phyloP scores from a whole-genome alignment of 2,113 vertebrate species.

The Gasterosteus aculeatus region DNA sequence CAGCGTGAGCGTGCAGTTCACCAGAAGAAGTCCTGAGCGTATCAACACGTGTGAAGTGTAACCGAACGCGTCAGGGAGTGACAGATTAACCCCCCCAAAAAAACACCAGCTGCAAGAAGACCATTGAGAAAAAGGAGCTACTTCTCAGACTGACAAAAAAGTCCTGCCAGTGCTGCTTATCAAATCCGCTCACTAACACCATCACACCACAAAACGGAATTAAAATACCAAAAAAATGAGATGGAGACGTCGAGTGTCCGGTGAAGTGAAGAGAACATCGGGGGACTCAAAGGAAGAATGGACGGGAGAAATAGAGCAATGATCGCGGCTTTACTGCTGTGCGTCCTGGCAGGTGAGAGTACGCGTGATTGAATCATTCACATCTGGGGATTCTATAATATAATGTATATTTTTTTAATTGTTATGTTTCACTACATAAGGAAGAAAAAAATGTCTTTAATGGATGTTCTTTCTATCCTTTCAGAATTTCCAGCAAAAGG shows the following conservation, averaged over 20 bases:
- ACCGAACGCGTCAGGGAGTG: slow-evolving; percentile 65
- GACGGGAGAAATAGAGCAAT: slow-evolving; percentile 17
- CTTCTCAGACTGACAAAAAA: slow-evolving; percentile 35
- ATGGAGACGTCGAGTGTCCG: slow-evolving; percentile 19
- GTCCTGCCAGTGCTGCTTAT: slow-evolving; percentile 50
- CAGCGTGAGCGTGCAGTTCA: slow-evolving; percentile 58
- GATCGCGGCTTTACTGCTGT: slow-evolving; percentile 50
- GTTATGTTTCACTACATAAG: neutral
- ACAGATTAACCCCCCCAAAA: slow-evolving; percentile 52
- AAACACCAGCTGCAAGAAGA: slow-evolving; percentile 43
- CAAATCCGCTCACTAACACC: slow-evolving; percentile 36
- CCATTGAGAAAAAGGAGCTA: slow-evolving; percentile 53
- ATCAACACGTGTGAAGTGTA: slow-evolving; percentile 45
- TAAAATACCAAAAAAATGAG: slow-evolving; percentile 2
- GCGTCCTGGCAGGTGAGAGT: slow-evolving; percentile 43
- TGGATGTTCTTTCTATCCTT: neutral
- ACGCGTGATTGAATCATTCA: neutral
- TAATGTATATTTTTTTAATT: neutral
- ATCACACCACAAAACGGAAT: slow-evolving; percentile 38
- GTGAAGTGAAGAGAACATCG: slow-evolving; percentile 30
- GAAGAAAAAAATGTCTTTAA: too few relatives aligned
- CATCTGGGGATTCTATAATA: neutral
- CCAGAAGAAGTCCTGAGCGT: slow-evolving; percentile 3
- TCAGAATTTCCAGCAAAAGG: slow-evolving; percentile 36
- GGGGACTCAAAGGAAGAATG: slow-evolving; percentile 48